These are phyloP conservation scores for Neogobius melanostomus DNA, from an alignment of 2,113 vertebrate species.

Conservation along the genomic window DNA sequence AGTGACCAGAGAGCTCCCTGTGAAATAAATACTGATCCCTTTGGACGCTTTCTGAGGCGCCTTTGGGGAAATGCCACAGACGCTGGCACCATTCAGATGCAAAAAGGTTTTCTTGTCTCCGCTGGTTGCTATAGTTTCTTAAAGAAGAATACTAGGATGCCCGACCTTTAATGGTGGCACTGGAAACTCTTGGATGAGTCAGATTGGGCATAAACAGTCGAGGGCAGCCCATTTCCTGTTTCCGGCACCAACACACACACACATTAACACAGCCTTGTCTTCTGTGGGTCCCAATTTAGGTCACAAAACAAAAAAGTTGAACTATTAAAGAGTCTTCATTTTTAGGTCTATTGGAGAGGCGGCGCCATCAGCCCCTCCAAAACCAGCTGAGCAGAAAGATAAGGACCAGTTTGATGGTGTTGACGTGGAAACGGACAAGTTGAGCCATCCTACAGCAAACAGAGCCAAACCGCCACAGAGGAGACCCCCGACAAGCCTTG, in stretches of 20 bases:
- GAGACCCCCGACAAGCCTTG: constrained; percentile 68
- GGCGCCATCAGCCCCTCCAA: constrained; percentile 29
- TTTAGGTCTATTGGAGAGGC: constrained; percentile 59
- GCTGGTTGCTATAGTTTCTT: constrained; percentile 57
- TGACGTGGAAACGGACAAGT: constrained; percentile 68
- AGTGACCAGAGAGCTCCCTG: neutral
- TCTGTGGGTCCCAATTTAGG: constrained; percentile 25
- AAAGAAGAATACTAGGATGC: constrained; percentile 69
- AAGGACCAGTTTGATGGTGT: constrained; percentile 67
- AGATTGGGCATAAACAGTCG: constrained; percentile 61
- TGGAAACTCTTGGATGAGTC: constrained; percentile 74
- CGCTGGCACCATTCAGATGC: constrained; percentile 50
- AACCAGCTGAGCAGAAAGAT: constrained; percentile 51
- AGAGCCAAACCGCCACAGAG: constrained; percentile 78
- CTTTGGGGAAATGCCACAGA: constrained; percentile 48
- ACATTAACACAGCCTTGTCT: constrained; percentile 37
- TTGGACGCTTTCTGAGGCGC: constrained; percentile 30
- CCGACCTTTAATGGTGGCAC: constrained; percentile 47
- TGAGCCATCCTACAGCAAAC: constrained; percentile 77
- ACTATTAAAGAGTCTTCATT: neutral
- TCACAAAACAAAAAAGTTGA: constrained; percentile 4
- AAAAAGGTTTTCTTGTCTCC: constrained; percentile 45
- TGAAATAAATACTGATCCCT: constrained; percentile 26
- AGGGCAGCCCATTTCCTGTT: constrained; percentile 72
- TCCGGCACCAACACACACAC: constrained; percentile 43